A percentile compares a stretch with the other conserved stretches of the same genome.
These are phyloP conservation scores for Diarsia dahlii DNA, from an alignment of 2,888 invertebrate species.

Conservation along the genomic window DNA sequence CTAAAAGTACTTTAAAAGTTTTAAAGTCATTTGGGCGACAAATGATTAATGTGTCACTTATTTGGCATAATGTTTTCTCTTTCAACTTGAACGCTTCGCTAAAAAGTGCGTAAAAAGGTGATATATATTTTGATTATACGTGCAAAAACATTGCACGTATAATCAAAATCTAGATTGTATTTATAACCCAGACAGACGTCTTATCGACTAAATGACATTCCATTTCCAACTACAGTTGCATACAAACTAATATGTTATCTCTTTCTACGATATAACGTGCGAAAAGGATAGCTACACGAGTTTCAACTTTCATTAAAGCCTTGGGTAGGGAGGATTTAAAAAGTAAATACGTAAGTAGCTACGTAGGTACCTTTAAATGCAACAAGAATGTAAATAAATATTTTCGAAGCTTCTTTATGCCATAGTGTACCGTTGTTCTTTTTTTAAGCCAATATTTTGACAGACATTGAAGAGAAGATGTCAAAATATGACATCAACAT, in stretches of 20 bases:
- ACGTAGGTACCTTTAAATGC: background rate
- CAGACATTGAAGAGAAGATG: background rate
- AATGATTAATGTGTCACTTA: background rate
- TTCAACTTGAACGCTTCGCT: background rate
- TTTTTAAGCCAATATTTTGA: background rate
- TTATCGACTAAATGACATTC: background rate
- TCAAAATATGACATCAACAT: background rate
- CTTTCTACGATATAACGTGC: constrained; percentile 19
- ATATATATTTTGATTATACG: no score
- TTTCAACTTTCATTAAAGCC: constrained; percentile 39
- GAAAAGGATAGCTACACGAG: constrained; percentile 18
- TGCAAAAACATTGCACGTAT: no score
- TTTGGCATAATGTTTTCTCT: background rate
- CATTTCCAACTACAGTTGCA: constrained; percentile 14
- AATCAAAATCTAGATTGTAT: constrained; percentile 12
- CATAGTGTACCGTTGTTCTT: background rate
- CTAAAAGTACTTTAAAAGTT: no score
- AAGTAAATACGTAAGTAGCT: constrained; percentile 1
- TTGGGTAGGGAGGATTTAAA: constrained; percentile 34
- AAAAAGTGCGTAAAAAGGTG: background rate
- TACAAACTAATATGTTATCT: constrained; percentile 27
- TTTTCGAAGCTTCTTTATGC: constrained; percentile 3
- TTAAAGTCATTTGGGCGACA: background rate
- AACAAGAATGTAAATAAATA: constrained; percentile 18
- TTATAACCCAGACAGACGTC: background rate